Evolutionary conservation across 2,797 vertebrate genomes (phyloP), one percentile per base, ranked within the genome.

Genomic region (Choloepus didactylus): DNA sequence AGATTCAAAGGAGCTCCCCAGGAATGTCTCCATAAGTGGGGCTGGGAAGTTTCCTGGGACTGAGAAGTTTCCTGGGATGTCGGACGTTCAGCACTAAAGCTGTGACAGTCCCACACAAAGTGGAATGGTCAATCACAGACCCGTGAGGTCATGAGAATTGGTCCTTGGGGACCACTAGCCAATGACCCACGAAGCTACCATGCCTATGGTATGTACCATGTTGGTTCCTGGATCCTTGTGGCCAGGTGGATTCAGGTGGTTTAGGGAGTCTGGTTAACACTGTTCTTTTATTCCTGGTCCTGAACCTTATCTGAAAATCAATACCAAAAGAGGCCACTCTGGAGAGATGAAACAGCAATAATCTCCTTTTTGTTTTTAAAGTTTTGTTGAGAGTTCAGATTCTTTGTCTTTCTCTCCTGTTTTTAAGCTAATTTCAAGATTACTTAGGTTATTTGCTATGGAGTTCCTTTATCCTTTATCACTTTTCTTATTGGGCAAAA

Each of bases 381-480:
- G 10, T 14, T 11, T 69, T 84, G 29, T 69, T 87, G 44, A 76
- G 44, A 67, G 51, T 49, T 64, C 29, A 19, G 21, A 62, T 14
- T 15, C n/a, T n/a, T 27, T 59, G 19, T 86, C 12, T 75, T 91
- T 95, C 54, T 54, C 15, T 89, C 10, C 41, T 88, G 31, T 75
- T 81, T 31, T 89, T 49, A 46, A 91, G n/a, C 16, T 83, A 35
- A 56, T 67, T 56, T 92, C 86, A 83, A 87, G 70, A 8, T 94
- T 92, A 75, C 27, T 35, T 88, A 79, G 56, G 49, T 41, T 67
- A 69, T 59, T 73, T 82, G 67, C 29, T 54, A 23, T 79, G 44
- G 14, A 59, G 91, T 91, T 91, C 49, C 69, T 77, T 86, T 94
- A n/a, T 64, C 15, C 11, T 82, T 82, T 54, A 46, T 95, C 29